Evolutionary conservation across 2,888 invertebrate genomes (phyloP), one percentile per base, ranked within the genome.

Genomic region (Stramonita haemastoma): DNA sequence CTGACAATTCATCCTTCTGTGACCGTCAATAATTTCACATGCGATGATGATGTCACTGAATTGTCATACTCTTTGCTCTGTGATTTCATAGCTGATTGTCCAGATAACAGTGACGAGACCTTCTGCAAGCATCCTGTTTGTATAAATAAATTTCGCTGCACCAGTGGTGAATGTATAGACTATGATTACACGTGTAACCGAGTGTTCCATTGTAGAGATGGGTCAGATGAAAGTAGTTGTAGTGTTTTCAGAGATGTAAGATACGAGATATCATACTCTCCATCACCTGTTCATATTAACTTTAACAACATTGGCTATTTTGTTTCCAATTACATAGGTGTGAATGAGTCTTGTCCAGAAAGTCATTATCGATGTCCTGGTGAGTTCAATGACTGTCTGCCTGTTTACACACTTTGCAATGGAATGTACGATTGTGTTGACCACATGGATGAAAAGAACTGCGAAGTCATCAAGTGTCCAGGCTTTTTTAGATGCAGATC

Each of bases 371-470:
- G 84, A 4, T 84, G 84, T 57, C 84, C 84, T 11, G 84, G 84
- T 57, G 26, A 84, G 11, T 15, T 57, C 29, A 84, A 84, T 29
- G 29, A 84, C 29, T 84, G 84, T 26, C 56, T 84, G 57, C 84
- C 84, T 84, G 84, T 84, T 17, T 84, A 56, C 57, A 81, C 57
- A 46, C 84, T 34, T n/a, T 84, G 84, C 84, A 84, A 84, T 29
- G 84, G 84, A 2, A 29, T 84, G 84, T 57, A 84, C 29, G 84
- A 84, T 57, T 84, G 84, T 19, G 29, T 57, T 17, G 84, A 57
- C 15, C 84, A 84, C 29, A 22, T 57, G 57, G 84, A 84, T 46
- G 84, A 84, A 57, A 57, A 56, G n/a, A 29, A 29, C 29, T 84
- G 84, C 34, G 57, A 56, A n/a, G 57, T 29, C 11, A 17, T 84